phyloP scores from a whole-genome alignment of 2,113 vertebrate genomes.

The Bagarius yarrelli region DNA sequence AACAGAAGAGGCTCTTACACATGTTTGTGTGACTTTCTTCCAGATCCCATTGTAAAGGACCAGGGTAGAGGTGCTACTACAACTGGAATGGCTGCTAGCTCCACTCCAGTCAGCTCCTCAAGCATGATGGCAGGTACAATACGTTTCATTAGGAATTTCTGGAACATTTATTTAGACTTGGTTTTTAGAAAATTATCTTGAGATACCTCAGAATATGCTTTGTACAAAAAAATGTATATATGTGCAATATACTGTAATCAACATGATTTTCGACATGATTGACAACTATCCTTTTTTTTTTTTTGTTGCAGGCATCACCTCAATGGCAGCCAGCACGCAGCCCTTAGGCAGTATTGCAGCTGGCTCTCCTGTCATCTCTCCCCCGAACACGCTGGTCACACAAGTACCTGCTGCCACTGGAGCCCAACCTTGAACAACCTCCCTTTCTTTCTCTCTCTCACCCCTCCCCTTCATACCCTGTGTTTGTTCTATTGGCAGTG shows the following conservation, averaged over 20 bases:
- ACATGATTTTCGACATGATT: not conserved
- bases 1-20: not conserved
- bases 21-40: not conserved
- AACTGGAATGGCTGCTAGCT: slow-evolving; percentile 71
- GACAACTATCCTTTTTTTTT: not conserved
- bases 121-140: slow-evolving; percentile 80
- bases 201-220: not conserved
- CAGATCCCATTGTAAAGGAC: slow-evolving; percentile 81
- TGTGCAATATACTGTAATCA: not conserved
- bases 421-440: slow-evolving; percentile 75
- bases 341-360: slow-evolving; percentile 75
- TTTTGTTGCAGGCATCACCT: slow-evolving; percentile 72
- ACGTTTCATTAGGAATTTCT: not conserved
- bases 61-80: slow-evolving; percentile 75
- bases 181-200: not conserved
- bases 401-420: slow-evolving; percentile 76
- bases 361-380: slow-evolving; percentile 79
- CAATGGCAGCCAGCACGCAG: slow-evolving; percentile 76
- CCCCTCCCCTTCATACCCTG: not conserved
- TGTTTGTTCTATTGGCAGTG: slow-evolving; percentile 40
- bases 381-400: slow-evolving; percentile 77
- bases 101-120: slow-evolving; percentile 81
- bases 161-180: not conserved
- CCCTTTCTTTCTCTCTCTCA: slow-evolving; percentile 59
- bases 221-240: not conserved